phyloP scores from a whole-genome alignment of 1,140 invertebrate species.

The Euschistus heros region DNA sequence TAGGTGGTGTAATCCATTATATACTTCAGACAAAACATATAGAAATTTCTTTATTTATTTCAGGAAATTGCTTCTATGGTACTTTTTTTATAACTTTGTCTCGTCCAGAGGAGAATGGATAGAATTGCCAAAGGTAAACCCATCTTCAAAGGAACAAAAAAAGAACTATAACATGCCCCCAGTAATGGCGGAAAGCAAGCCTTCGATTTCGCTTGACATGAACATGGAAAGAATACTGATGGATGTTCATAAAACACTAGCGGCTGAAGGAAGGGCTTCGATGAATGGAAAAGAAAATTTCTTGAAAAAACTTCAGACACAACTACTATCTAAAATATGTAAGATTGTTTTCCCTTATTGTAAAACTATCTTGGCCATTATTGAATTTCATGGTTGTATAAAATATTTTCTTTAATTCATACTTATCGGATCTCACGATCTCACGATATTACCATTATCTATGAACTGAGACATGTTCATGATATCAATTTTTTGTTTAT shows the following conservation, averaged over 20 bases:
- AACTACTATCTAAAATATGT: constrained; percentile 19
- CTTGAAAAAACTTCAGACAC: constrained; percentile 14
- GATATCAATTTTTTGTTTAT: too few species aligned
- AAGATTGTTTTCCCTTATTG: background rate
- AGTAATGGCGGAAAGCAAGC: background rate
- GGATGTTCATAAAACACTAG: constrained; percentile 16
- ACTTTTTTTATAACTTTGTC: background rate
- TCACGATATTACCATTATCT: too few species aligned
- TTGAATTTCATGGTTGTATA: too few species aligned
- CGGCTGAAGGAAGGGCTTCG: background rate
- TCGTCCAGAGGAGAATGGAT: constrained; percentile 17
- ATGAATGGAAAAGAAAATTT: constrained; percentile 15
- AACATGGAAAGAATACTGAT: constrained; percentile 12
- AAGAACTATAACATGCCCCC: background rate
- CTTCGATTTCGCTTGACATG: constrained; percentile 1
- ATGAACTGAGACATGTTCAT: too few species aligned
- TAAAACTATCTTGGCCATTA: background rate
- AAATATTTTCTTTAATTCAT: too few species aligned
- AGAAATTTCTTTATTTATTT: background rate
- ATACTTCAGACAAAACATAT: too few species aligned
- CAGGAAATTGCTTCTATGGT: background rate
- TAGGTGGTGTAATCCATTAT: too few species aligned
- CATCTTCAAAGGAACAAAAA: constrained; percentile 8
- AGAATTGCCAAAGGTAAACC: constrained; percentile 19
- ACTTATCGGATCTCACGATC: too few species aligned